Evolutionary conservation across 2,888 invertebrate genomes (phyloP).

Genomic region (Pantelozetes paolii): DNA sequence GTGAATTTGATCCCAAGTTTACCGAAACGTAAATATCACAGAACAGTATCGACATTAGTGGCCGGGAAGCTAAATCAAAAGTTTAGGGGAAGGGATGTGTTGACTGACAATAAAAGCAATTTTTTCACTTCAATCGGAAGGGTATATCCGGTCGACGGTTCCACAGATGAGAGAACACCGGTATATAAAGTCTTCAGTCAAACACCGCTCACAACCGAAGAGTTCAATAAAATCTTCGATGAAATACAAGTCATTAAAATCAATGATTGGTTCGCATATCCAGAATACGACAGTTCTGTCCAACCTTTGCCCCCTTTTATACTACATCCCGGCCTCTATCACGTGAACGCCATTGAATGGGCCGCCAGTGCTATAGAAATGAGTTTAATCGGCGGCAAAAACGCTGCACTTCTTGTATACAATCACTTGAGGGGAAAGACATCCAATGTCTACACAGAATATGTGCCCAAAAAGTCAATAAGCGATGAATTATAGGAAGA

Average conservation of each 20-base stretch:
- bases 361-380: constrained; percentile 67
- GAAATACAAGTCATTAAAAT: constrained; percentile 52
- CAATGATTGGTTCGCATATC: constrained; percentile 60
- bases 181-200: constrained; percentile 62
- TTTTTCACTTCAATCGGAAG: constrained; percentile 47
- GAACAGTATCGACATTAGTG: constrained; percentile 59
- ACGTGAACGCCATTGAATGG: constrained; percentile 63
- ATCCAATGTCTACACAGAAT: not conserved
- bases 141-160: constrained; percentile 38
- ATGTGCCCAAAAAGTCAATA: not conserved
- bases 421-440: constrained; percentile 29
- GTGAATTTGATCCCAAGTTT: constrained; percentile 47
- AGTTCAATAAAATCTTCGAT: constrained; percentile 57
- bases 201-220: constrained; percentile 53
- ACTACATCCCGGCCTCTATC: constrained; percentile 57
- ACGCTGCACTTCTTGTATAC: constrained; percentile 59
- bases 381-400: constrained; percentile 61
- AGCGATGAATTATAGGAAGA: not conserved
- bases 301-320: constrained; percentile 55
- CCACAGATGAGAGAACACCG: not conserved
- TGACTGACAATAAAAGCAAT: constrained; percentile 57
- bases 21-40: constrained; percentile 55
- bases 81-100: constrained; percentile 50
- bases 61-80: constrained; percentile 56
- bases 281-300: constrained; percentile 54